Evolutionary conservation across 1,140 invertebrate species (phyloP).

Genomic region (Drosophila pandora): DNA sequence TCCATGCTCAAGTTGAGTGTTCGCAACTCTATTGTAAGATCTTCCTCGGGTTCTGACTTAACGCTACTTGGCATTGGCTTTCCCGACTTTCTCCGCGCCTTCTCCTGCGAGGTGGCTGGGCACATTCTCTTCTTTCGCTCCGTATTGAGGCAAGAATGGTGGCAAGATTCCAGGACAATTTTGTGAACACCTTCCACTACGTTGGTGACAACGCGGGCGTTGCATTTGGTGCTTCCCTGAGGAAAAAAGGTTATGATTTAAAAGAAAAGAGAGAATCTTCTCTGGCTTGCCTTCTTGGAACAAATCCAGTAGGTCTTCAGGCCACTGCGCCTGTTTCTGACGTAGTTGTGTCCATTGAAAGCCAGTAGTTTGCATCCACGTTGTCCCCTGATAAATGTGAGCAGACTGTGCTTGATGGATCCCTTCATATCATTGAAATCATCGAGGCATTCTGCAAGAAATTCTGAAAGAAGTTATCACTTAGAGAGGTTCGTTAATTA

Average conservation of each 20-base stretch:
- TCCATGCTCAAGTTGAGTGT: constrained; percentile 66
- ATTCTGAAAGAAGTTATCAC: background rate
- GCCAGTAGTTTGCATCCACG: constrained; percentile 73
- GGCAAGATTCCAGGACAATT: constrained; percentile 73
- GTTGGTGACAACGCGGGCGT: constrained; percentile 79
- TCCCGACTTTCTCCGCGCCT: constrained; percentile 11
- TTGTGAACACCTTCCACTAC: constrained; percentile 76
- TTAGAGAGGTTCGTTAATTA: constrained; percentile 19
- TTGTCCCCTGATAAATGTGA: constrained; percentile 73
- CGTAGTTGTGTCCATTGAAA: constrained; percentile 73
- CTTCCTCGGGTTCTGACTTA: constrained; percentile 56
- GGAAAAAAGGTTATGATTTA: background rate
- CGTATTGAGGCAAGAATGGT: constrained; percentile 73
- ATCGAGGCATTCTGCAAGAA: constrained; percentile 45
- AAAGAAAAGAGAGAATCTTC: background rate
- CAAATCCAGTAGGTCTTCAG: constrained; percentile 83
- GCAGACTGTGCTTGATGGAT: constrained; percentile 61
- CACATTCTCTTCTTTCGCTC: constrained; percentile 69
- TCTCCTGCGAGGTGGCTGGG: constrained; percentile 8
- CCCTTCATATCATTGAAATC: constrained; percentile 29
- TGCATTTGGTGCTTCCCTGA: constrained; percentile 83
- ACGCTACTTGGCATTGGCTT: constrained; percentile 18
- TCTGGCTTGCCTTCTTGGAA: constrained; percentile 74
- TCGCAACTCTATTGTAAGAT: constrained; percentile 59
- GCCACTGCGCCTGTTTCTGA: constrained; percentile 72